Base-by-base conservation (phyloP, 2,797 vertebrate species). In the Rhinoraja longicauda region DNA sequence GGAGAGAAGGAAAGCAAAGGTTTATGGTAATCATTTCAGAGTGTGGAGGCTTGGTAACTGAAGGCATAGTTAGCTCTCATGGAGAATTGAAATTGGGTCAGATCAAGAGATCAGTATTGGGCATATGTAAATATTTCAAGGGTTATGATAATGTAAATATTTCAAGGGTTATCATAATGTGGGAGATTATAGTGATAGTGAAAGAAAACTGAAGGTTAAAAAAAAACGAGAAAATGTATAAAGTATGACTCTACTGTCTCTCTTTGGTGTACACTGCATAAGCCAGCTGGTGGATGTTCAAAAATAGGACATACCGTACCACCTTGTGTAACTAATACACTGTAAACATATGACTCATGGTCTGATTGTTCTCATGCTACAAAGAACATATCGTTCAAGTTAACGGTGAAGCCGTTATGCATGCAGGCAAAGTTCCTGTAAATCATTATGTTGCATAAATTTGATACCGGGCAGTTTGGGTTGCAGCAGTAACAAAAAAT, bases 401-500 rank as follows among this genome's bases (percentile, higher is more conserved):
- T 92, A 73, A 75, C 9, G 72, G 90, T 13, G 24, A 92, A 92
- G 90, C 92, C 39, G 29, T 92, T 91, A 91, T 73, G 26, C 72
- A 92, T 57, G 70, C 90, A 75, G 90, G 70, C 26, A 92, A 75
- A 29, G 72, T 72, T 39, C 36, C 67, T 75, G 90, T 39, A 92
- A 73, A 92, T 92, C 90, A 92, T 29, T 53, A 57, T 70, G 24
- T n/a, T 75, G 13, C 21, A 75, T 57, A 29, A 57, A 75, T 57
- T 92, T 75, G 90, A n/a, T 75, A 92, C 92, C 90, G 92, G 24
- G 39, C 45, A 17, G 21, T 92, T 92, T 92, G 70, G 70, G 70
- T 75, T 92, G 73, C 53, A 53, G 67, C 5, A 92, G 90, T 29
- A 73, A 21, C 45, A 88, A 32, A 88, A 62, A 88, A 75, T 13